Evolutionary conservation across 1,140 invertebrate genomes (phyloP), one percentile per base, ranked within the genome.

Genomic region (Drosophila navojoa): DNA sequence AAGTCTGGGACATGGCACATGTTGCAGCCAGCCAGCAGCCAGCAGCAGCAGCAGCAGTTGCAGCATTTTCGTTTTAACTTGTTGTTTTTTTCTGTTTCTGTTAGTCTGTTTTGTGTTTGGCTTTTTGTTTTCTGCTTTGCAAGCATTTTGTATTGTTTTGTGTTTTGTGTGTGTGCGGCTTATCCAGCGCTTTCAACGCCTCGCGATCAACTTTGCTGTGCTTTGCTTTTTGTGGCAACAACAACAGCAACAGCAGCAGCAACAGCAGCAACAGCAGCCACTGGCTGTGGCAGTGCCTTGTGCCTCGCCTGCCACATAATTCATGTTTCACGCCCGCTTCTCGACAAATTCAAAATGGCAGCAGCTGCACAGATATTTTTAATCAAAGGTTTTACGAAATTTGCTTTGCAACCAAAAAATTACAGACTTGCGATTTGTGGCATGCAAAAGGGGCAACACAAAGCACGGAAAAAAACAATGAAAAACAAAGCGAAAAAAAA

Each of bases 131-230:
- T 47, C 67, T 69, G 60, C 50, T 79, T 74, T 47, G 53, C 35
- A 29, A 75, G 68, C 67, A 89, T 77, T 82, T 87, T 87, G 80
- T 82, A 82, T 79, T 89, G 79, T 75, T 75, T 80, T 82, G 70
- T 77, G 77, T 71, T 44, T 74, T 79, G 70, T 77, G 77, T 71
- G 82, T 62, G 27, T 70, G 78, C 61, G 63, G 84, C 78, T 87
- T 87, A 87, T 89, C 76, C 84, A 87, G 73, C 49, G 71, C 61
- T 71, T 80, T 80, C 84, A 82, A 87, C 84, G 84, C 84, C 84
- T 79, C 59, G 72, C 79, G 67, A 77, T 79, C 72, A 79, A 74
- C 52, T 29, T 53, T 35, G 32, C 32, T 35, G 7, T 29, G 71
- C 52, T 29, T 53, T 11, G 35, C 35, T 38, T 11, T 69, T 58